phyloP scores from a whole-genome alignment of 53 echinoderm and acorn worm genomes.

The Patiria pectinifera region DNA sequence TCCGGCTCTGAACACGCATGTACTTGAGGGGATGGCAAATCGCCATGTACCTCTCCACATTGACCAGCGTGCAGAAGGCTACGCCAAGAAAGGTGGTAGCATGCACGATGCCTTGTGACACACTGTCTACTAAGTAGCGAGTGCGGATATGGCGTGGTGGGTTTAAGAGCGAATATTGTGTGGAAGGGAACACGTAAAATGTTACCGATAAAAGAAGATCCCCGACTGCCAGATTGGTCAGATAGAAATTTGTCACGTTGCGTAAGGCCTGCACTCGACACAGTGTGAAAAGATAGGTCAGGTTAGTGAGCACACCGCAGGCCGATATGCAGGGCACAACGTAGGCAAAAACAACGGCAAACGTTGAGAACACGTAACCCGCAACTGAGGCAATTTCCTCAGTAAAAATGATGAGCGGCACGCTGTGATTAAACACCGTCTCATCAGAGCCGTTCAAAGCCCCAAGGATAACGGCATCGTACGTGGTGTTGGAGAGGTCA shows the following conservation, averaged over 20 bases:
- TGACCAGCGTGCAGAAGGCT: background rate
- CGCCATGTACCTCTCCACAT: background rate
- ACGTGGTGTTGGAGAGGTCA: too few relatives aligned
- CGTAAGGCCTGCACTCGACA: conserved; percentile 1
- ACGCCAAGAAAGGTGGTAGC: background rate
- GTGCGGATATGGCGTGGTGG: background rate
- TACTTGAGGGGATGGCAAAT: background rate
- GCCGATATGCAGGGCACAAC: background rate
- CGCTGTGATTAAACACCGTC: too few relatives aligned
- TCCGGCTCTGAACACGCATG: background rate
- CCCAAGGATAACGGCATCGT: too few relatives aligned
- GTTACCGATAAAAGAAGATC: background rate
- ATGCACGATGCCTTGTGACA: background rate
- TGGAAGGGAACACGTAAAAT: background rate
- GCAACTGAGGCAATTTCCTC: background rate
- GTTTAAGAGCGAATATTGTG: background rate
- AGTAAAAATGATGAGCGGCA: background rate
- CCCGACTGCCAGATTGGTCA: background rate
- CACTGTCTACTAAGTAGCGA: background rate
- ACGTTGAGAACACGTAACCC: background rate
- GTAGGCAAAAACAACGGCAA: background rate
- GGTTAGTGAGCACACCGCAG: background rate
- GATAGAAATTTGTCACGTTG: conserved; percentile 12
- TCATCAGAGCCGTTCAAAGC: too few relatives aligned
- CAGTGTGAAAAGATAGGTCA: background rate